Conservation (phyloP, 2,797 vertebrate species). For the Rhabdophis nuchalis region DNA sequence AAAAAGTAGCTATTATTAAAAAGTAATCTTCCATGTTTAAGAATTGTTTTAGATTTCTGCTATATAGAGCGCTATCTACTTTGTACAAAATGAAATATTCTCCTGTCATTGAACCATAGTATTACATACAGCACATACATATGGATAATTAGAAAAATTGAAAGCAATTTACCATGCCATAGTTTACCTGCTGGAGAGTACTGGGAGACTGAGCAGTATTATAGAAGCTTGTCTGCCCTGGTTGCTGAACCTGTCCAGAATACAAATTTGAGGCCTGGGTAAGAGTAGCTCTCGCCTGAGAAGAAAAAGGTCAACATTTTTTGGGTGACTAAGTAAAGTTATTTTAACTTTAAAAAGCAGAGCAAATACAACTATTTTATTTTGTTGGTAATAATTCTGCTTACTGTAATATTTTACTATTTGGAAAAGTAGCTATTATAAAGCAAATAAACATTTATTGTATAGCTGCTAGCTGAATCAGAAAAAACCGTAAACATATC, state of each 20-base stretch:
- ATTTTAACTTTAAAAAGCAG: constrained; percentile 1
- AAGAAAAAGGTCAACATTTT: constrained; percentile 39
- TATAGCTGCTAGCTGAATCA: background rate
- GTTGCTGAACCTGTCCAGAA: constrained; percentile 94
- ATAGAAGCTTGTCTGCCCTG: constrained; percentile 95
- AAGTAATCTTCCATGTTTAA: background rate
- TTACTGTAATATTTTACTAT: background rate
- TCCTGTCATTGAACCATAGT: background rate
- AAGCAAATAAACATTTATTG: background rate
- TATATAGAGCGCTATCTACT: background rate
- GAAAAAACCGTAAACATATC: background rate
- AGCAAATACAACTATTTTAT: background rate
- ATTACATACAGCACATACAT: background rate
- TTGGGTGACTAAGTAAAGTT: background rate
- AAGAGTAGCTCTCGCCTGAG: constrained; percentile 90
- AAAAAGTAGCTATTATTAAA: background rate
- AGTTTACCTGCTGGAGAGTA: constrained; percentile 93
- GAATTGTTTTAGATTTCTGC: background rate
- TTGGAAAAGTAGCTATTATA: background rate
- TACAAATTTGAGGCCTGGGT: constrained; percentile 97
- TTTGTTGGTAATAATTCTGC: constrained; percentile 3
- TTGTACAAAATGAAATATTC: background rate
- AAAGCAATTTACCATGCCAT: constrained; percentile 76
- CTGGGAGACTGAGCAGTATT: constrained; percentile 93
- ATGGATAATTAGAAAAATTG: constrained; percentile 57